Base-by-base conservation (phyloP, 2,888 invertebrate genomes). In the Ochlodes sylvanus region DNA sequence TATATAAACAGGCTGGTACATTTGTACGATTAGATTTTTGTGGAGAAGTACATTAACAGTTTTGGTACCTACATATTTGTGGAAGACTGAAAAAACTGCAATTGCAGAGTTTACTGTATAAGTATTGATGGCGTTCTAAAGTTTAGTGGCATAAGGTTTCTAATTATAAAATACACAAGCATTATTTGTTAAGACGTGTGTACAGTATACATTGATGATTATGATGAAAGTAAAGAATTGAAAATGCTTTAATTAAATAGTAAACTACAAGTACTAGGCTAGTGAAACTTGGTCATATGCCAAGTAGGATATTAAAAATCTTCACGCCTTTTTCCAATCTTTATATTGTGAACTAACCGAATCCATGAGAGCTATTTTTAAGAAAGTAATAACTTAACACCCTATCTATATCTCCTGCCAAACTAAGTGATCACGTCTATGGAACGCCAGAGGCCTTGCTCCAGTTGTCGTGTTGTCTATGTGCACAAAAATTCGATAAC, bases 21-120 rank as follows among this genome's bases (percentile, higher is more conserved):
- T 67, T 67, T 60, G 44, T 15, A 12, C 27, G 44, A 67, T 67
- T 67, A 61, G 27, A 41, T 38, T 68, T 62, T 56, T 54, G 19
- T 55, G 19, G n/a, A 9, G 19, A 32, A 38, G 17, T 17, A 12
- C 6, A 55, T 17, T 38, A 10, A 27, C 27, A 2, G 5, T 34
- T 17, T 47, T 1, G 4, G 14, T 9, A 15, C n/a, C 6, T n/a
- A 17, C n/a, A 17, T 47, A 10, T 12, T 2, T 38, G 10, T 38
- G 38, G 12, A 9, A 38, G 3, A 10, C 38, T 38, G 38, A 12
- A 38, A 9, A 38, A 3, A 38, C 38, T 4, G 27, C 27, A 27
- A 27, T 27, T 27, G 27, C 5, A 27, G 2, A 5, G 27, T 27
- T 27, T 5, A 27, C 27, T 27, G 27, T 5, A 27, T 2, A 5